Percentiles rank a stretch among this genome's conserved stretches.
Conservation (phyloP, 2,888 invertebrate species). For the Orthosia gracilis region DNA sequence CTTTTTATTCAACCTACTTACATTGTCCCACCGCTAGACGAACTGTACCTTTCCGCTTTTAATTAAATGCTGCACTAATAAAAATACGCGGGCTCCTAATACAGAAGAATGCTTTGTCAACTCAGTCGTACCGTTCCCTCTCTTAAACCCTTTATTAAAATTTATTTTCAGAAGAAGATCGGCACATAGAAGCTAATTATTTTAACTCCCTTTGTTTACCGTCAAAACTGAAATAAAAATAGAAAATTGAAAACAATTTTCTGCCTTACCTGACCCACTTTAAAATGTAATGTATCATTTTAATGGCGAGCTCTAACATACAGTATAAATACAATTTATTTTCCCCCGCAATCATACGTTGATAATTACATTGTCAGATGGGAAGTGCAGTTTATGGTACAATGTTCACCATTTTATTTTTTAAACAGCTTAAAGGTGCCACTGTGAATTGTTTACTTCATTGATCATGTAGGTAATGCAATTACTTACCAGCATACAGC, state of each 20-base stretch:
- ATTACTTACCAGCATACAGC: background rate
- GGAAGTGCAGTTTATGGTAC: background rate
- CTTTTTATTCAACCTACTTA: too few relatives aligned
- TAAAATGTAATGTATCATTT: background rate
- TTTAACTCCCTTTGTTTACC: background rate
- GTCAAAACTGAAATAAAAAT: background rate
- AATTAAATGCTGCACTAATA: background rate
- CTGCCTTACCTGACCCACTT: background rate
- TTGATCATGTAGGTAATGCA: background rate
- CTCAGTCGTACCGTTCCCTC: background rate
- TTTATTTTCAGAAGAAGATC: background rate
- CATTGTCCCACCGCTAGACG: too few relatives aligned
- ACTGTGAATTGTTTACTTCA: background rate
- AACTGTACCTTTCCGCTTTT: too few relatives aligned
- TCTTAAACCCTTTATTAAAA: background rate
- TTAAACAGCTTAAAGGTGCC: background rate
- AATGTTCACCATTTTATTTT: background rate
- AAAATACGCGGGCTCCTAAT: background rate
- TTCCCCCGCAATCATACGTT: too few relatives aligned
- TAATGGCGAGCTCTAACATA: background rate
- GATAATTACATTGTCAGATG: background rate
- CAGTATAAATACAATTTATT: too few relatives aligned
- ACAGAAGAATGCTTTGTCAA: background rate
- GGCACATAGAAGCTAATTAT: background rate
- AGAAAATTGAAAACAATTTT: background rate